Percentiles rank a stretch among this genome's conserved stretches.
phyloP scores from a whole-genome alignment of 2,888 invertebrate species.

The Euspilapteryx auroguttella region DNA sequence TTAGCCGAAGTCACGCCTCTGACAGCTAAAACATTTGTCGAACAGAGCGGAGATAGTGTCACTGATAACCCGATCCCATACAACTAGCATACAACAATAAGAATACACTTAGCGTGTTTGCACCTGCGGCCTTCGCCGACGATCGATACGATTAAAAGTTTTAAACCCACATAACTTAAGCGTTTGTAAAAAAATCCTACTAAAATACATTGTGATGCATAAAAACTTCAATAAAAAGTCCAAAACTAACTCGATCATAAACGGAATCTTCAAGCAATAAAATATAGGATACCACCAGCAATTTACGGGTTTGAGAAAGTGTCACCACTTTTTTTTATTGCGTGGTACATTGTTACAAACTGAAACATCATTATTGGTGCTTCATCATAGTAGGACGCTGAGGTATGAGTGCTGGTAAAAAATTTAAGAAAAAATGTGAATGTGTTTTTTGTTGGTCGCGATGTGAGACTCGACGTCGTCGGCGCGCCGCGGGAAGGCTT shows the following conservation, averaged over 20 bases:
- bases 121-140: constrained; percentile 38
- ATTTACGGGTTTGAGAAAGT: constrained; percentile 8
- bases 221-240: not conserved
- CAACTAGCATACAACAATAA: constrained; percentile 59
- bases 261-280: not conserved
- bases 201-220: constrained; percentile 12
- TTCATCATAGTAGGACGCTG: constrained; percentile 47
- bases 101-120: constrained; percentile 60
- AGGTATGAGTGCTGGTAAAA: constrained; percentile 47
- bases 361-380: constrained; percentile 60
- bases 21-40: constrained; percentile 60
- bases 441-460: constrained; percentile 40
- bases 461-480: constrained; percentile 53
- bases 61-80: constrained; percentile 58
- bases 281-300: not conserved
- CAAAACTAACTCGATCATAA: constrained; percentile 1
- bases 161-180: constrained; percentile 28
- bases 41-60: constrained; percentile 51
- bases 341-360: constrained; percentile 33
- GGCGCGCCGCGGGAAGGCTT: constrained; percentile 51
- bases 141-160: constrained; percentile 24
- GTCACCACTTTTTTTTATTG: constrained; percentile 10
- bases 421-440: constrained; percentile 28
- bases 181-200: constrained; percentile 13
- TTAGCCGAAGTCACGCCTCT: constrained; percentile 57